Evolutionary conservation across 2,113 vertebrate genomes (phyloP).

Genomic region (Sprattus sprattus): DNA sequence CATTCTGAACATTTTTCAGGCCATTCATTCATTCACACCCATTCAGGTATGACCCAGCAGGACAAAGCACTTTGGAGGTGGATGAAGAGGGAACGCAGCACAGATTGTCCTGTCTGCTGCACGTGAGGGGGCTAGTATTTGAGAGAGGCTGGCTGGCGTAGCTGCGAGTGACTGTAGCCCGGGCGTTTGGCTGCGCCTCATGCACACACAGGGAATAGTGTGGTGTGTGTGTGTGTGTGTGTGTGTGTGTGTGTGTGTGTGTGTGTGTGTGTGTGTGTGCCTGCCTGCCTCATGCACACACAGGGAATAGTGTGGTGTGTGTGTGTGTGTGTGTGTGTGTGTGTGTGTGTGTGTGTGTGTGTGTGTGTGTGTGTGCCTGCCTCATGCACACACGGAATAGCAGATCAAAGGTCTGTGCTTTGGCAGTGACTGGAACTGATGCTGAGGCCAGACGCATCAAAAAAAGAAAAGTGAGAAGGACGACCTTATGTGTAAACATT

Average conservation of each 20-base stretch:
- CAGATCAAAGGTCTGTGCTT: constrained; percentile 19
- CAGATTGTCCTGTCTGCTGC: constrained; percentile 49
- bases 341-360: no score
- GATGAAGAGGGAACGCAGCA: constrained; percentile 34
- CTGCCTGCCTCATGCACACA: neutral
- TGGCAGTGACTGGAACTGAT: neutral
- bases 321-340: no score
- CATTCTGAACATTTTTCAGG: neutral
- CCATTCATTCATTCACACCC: neutral
- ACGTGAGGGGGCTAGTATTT: constrained; percentile 29
- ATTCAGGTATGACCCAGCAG: neutral
- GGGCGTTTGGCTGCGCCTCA: constrained; percentile 1
- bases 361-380: no score
- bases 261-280: no score
- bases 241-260: no score
- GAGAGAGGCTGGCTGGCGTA: constrained; percentile 22
- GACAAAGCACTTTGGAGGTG: neutral
- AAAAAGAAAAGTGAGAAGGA: neutral
- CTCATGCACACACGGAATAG: constrained; percentile 9
- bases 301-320: no score
- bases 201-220: neutral
- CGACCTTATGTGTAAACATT: neutral
- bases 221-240: no score
- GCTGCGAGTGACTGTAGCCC: neutral
- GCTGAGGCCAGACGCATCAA: neutral